A percentile compares a stretch with the other conserved stretches of the same genome.
Evolutionary conservation across 2,888 invertebrate genomes (phyloP).

Genomic region (Ypsolopha scabrella): DNA sequence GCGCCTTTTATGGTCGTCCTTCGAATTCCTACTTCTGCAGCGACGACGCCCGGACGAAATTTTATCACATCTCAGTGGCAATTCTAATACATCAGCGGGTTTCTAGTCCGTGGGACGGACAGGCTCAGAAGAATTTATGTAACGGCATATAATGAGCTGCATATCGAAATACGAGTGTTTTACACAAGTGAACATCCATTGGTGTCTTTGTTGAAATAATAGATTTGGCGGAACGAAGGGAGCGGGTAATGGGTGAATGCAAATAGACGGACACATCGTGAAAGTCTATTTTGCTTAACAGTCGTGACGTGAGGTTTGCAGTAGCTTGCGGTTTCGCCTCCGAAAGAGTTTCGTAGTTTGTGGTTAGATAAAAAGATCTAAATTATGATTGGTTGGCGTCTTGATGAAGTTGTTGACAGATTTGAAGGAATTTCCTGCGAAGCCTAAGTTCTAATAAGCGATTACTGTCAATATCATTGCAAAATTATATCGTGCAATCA

Average conservation of each 20-base stretch:
- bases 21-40: not conserved
- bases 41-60: slow-evolving; percentile 26
- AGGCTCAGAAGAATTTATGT: not conserved
- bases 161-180: not conserved
- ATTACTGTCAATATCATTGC: slow-evolving; percentile 32
- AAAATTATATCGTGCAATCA: slow-evolving; percentile 25
- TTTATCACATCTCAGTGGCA: slow-evolving; percentile 25
- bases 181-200: not conserved
- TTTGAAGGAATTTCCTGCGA: not conserved
- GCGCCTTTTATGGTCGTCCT: not conserved
- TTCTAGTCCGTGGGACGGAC: slow-evolving; percentile 1
- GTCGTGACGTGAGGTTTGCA: not conserved
- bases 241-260: not conserved
- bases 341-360: not conserved
- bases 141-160: not conserved
- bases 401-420: not conserved
- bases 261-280: not conserved
- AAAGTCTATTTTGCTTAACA: too few species aligned
- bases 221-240: not conserved
- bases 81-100: not conserved
- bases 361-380: not conserved
- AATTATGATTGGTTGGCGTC: not conserved
- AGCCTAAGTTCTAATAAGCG: slow-evolving; percentile 11
- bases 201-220: not conserved
- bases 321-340: not conserved